Conservation (phyloP, 2,113 vertebrate genomes). For the Microcebus ravelobensis region DNA sequence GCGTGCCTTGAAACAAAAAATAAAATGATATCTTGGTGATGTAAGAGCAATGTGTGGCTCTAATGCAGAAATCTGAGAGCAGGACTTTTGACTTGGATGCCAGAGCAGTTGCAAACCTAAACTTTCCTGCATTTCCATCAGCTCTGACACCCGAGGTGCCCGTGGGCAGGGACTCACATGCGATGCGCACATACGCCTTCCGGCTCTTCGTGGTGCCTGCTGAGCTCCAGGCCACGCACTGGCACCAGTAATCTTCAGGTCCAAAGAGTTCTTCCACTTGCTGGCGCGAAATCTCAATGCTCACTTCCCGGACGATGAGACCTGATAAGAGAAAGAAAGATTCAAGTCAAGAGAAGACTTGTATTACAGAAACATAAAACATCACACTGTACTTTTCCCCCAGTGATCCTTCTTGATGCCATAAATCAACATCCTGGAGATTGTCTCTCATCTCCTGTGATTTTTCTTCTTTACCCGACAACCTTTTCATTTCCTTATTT, state of each 20-base stretch:
- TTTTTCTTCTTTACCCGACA: neutral
- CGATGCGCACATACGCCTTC: slow-evolving; percentile 95
- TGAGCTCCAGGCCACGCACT: slow-evolving; percentile 98
- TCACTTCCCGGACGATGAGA: slow-evolving; percentile 96
- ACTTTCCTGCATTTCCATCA: neutral
- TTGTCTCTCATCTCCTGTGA: neutral
- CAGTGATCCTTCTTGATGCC: neutral
- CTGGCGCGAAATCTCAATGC: slow-evolving; percentile 95
- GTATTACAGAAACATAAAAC: neutral
- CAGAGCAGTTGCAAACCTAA: neutral
- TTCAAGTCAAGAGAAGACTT: neutral
- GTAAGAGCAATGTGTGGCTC: neutral
- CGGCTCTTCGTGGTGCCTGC: slow-evolving; percentile 97
- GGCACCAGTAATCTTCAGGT: slow-evolving; percentile 97
- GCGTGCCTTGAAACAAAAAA: neutral
- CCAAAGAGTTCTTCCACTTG: slow-evolving; percentile 97
- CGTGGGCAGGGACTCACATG: slow-evolving; percentile 89
- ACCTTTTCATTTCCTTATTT: slow-evolving; percentile 6
- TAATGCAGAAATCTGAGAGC: neutral
- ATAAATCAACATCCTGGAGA: neutral
- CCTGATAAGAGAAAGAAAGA: slow-evolving; percentile 83
- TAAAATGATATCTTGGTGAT: neutral
- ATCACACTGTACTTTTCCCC: accelerated
- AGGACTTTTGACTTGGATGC: neutral
- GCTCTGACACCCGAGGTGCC: accelerated